Base-by-base conservation (phyloP, 2,797 vertebrate genomes). In the Galago senegalensis region DNA sequence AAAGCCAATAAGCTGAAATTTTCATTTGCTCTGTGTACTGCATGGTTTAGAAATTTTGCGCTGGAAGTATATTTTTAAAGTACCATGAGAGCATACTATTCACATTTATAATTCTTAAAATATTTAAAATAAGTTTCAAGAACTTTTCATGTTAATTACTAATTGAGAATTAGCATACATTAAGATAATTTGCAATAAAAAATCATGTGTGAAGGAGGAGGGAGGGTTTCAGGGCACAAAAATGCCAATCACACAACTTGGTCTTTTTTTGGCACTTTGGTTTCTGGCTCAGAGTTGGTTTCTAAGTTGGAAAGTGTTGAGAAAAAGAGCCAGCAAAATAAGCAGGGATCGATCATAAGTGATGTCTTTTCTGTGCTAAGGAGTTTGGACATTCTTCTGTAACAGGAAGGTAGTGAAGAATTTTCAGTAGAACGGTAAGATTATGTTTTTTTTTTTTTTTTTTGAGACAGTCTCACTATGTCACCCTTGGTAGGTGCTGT, bases 171-270 rank as follows among this genome's bases (percentile, higher is more conserved):
- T 43, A 82, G 20, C n/a, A 46, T 34, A 8, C 40, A 16, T n/a
- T 79, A 85, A 86, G 85, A n/a, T 70, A 46, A 85, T 81, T 87
- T 46, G 43, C 65, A 90, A 12, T 37, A 53, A 91, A 92, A 89
- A 65, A 31, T 34, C 67, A 49, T 20, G 12, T n/a, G 25, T 79
- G 83, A 77, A 60, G 37, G 21, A 29, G 49, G 53, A 70, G 53
- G 37, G n/a, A 73, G 49, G 27, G 14, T 37, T 2, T 79, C 34
- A 84, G 49, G 67, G 8, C 16, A 88, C 65, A 49, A 43, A 90
- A 40, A 63, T 75, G 17, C 70, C 80, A 67, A 89, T 53, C 49
- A 53, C 49, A 63, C 43, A 34, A 14, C 40, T 61, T 85, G 34
- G 4, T 87, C 34, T 91, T 81, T 77, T 75, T 75, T 60, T 90